Evolutionary conservation across 2,888 invertebrate species (phyloP).

Genomic region (Drosophila mettleri): DNA sequence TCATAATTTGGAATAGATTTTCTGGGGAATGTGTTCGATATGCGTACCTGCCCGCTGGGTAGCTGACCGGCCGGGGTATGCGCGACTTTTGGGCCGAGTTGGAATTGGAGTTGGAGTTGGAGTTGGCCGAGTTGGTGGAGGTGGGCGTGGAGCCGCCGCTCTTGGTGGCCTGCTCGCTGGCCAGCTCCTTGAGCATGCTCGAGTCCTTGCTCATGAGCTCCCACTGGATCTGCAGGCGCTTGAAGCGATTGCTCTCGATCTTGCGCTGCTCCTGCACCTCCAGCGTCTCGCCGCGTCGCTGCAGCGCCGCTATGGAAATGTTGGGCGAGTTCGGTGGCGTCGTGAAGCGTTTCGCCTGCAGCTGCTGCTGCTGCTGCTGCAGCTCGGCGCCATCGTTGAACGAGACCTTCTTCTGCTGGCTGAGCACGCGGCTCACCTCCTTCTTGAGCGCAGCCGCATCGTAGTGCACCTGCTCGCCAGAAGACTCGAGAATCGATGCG

Average conservation of each 20-base stretch:
- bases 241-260: constrained; percentile 85
- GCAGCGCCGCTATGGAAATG: constrained; percentile 86
- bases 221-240: constrained; percentile 85
- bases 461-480: constrained; percentile 79
- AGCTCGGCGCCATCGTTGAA: constrained; percentile 76
- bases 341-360: constrained; percentile 83
- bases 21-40: too few relatives aligned
- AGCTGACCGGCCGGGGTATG: constrained; percentile 85
- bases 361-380: constrained; percentile 20
- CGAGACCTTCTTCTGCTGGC: constrained; percentile 85
- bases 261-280: constrained; percentile 83
- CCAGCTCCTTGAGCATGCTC: constrained; percentile 84
- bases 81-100: constrained; percentile 82
- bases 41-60: constrained; percentile 85
- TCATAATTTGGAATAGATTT: not conserved
- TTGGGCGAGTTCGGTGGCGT: constrained; percentile 92
- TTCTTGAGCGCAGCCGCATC: constrained; percentile 85
- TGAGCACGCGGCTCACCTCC: constrained; percentile 85
- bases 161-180: constrained; percentile 83
- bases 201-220: constrained; percentile 85
- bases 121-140: constrained; percentile 71
- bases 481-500: constrained; percentile 84
- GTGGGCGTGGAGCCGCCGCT: constrained; percentile 85
- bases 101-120: constrained; percentile 68
- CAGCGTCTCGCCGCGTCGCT: constrained; percentile 69